Evolutionary conservation across 2,113 vertebrate genomes (phyloP), one percentile per base, ranked within the genome.

Genomic region (Anhinga rufa): DNA sequence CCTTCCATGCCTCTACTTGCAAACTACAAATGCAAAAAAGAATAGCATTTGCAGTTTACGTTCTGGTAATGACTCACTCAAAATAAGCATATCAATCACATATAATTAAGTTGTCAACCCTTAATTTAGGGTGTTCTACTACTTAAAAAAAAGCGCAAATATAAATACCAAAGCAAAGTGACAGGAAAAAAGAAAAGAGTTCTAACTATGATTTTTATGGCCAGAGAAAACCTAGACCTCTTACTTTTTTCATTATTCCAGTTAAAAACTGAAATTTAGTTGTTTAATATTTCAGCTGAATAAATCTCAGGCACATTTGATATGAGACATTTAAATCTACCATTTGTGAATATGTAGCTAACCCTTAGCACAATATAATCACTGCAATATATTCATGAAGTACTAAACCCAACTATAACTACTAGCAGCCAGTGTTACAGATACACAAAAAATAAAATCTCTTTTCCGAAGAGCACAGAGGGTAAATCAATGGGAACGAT

Each of bases 51-150:
- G 55, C 62, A 58, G 61, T 96, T 94, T 96, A 34, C 87, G 66
- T 97, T 97, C 88, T n/a, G 83, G 32, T 80, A 82, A 71, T 52
- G 44, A 94, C 88, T 98, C 83, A 58, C 88, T 88, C 65, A 83
- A 95, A 97, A 93, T 88, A 98, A 91, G 80, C 36, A 24, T 94
- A 97, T 98, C 97, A 97, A 97, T 97, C 97, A 97, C 72, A 12
- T 82, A 74, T 95, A 97, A 98, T 98, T 97, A 98, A 96, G 51
- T 54, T 97, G 97, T 95, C 96, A 97, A 68, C 86, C 94, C 88
- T 95, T 97, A 97, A 97, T 97, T 98, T 95, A 88, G 86, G 91
- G 96, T 92, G 92, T 93, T 97, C 57, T 25, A 94, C 72, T 90
- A 44, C 64, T 82, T 64, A 8, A 60, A 91, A 95, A 90, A 78